phyloP scores from a whole-genome alignment of 2,888 invertebrate species.

The Molanna angustata region DNA sequence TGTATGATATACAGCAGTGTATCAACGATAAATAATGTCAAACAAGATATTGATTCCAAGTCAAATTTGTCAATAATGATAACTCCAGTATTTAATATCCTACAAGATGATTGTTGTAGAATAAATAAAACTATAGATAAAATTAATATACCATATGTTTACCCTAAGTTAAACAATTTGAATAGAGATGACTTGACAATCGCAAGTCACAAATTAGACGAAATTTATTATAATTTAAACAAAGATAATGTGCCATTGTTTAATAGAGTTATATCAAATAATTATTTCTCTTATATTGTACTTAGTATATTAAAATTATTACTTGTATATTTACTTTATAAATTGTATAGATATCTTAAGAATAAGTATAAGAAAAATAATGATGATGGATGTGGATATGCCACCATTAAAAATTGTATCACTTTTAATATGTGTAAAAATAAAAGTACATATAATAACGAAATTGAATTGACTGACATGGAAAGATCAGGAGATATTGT shows the following conservation, averaged over 20 bases:
- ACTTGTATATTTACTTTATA: not conserved
- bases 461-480: too few relatives aligned
- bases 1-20: conserved; percentile 8
- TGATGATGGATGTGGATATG: not conserved
- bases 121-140: not conserved
- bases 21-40: not conserved
- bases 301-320: not conserved
- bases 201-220: conserved; percentile 1
- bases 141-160: not conserved
- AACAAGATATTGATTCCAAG: not conserved
- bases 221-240: conserved; percentile 5
- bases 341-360: not conserved
- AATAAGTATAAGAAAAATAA: not conserved
- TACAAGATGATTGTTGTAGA: conserved; percentile 1
- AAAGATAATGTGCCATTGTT: not conserved
- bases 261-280: not conserved
- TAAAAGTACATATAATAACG: too few relatives aligned
- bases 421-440: not conserved
- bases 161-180: not conserved
- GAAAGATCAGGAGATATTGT: too few relatives aligned
- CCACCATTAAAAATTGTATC: not conserved
- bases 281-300: conserved; percentile 1
- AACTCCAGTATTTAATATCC: not conserved
- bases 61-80: conserved; percentile 2
- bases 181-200: not conserved